Evolutionary conservation across 1,140 invertebrate species (phyloP).

Genomic region (Chironomus tepperi): DNA sequence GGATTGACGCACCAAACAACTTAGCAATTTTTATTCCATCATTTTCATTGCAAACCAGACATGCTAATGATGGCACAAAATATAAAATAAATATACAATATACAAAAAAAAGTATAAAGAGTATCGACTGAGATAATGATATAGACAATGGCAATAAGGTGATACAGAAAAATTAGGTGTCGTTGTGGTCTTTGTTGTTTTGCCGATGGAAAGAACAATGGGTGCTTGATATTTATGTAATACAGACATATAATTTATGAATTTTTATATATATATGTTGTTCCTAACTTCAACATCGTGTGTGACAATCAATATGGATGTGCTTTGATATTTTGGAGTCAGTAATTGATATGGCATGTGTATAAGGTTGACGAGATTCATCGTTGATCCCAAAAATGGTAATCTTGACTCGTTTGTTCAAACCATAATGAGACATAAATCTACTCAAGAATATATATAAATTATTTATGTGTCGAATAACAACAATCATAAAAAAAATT

Average conservation of each 20-base stretch:
- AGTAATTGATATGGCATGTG: too few species aligned
- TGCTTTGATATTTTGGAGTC: too few species aligned
- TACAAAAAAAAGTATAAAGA: too few species aligned
- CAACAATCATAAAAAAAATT: not conserved
- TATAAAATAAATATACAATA: not conserved
- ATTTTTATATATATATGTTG: not conserved
- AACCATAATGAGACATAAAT: conserved; percentile 4
- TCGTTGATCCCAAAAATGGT: too few species aligned
- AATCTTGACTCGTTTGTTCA: not conserved
- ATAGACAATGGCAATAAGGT: not conserved
- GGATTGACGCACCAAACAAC: too few species aligned
- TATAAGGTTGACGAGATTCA: too few species aligned
- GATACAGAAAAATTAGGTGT: conserved; percentile 7
- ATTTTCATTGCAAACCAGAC: not conserved
- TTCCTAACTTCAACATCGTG: too few species aligned
- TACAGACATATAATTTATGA: conserved; percentile 20
- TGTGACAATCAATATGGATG: too few species aligned
- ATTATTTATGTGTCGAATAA: too few species aligned
- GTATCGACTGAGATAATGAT: not conserved
- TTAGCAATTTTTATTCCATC: too few species aligned
- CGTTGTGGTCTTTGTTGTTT: conserved; percentile 18
- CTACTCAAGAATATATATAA: not conserved
- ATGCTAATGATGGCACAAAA: conserved; percentile 7
- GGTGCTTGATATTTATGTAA: conserved; percentile 7
- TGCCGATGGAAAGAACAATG: conserved; percentile 19